Evolutionary conservation across 1,140 invertebrate genomes (phyloP).

Genomic region (Musca domestica): DNA sequence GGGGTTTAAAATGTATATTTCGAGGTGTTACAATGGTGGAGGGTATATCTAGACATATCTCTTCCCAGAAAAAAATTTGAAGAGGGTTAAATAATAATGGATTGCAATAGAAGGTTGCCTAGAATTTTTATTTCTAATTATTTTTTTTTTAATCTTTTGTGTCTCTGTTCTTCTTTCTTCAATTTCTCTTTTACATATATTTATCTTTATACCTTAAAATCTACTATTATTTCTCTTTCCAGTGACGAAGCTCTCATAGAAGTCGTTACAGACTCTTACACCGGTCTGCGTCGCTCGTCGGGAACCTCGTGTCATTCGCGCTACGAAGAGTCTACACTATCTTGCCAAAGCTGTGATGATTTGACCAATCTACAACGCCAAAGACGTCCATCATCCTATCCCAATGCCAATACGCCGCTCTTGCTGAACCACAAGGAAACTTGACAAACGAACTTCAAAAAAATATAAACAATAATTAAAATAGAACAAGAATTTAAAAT

Average conservation of each 20-base stretch:
- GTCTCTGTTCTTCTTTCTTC: neutral
- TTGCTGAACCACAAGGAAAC: constrained; percentile 48
- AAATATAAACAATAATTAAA: neutral
- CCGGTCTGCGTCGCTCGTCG: constrained; percentile 51
- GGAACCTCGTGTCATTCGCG: constrained; percentile 44
- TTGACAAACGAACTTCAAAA: constrained; percentile 20
- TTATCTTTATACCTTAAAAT: neutral
- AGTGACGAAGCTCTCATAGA: constrained; percentile 62
- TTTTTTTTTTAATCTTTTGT: too few species aligned
- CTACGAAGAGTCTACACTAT: constrained; percentile 49
- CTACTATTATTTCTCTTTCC: constrained; percentile 27
- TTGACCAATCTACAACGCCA: constrained; percentile 33
- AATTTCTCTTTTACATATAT: neutral
- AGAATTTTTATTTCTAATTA: too few species aligned
- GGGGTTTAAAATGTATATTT: too few species aligned
- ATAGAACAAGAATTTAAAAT: neutral
- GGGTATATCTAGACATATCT: too few species aligned
- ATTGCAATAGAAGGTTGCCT: too few species aligned
- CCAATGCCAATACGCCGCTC: constrained; percentile 49
- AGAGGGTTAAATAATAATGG: too few species aligned
- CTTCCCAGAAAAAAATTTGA: constrained; percentile 17
- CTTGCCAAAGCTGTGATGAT: constrained; percentile 56
- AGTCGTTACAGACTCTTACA: constrained; percentile 54
- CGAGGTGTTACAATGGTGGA: too few species aligned
- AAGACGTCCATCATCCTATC: constrained; percentile 43